Base-by-base conservation (phyloP, 2,113 vertebrate genomes). In the Xiphias gladius region DNA sequence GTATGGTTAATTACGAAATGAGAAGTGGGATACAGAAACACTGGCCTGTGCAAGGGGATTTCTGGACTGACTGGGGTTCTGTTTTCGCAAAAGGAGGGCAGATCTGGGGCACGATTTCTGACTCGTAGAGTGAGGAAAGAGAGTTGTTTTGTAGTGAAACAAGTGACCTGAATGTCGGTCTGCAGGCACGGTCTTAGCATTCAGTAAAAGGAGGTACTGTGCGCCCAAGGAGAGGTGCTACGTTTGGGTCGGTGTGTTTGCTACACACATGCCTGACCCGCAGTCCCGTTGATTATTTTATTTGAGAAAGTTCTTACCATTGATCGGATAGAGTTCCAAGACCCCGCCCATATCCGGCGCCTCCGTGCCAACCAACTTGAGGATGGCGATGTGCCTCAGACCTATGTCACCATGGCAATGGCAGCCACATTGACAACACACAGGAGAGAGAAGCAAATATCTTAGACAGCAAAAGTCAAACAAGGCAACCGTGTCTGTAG, bases 301-400 rank as follows among this genome's bases (percentile, higher is more conserved):
- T 35, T n/a, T 19, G 8, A 80, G 20, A 71, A 52, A 22, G 32
- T 39, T 64, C 96, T 97, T 94, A 99, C 98, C 98, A 6, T 99
- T 99, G 89, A 99, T 99, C 1, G 98, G 97, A 80, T 97, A 99
- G 7, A 99, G 90, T 83, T 99, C 98, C 93, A 99, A 86, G 79
- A 98, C 96, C 59, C 98, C 98, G 19, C 97, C 96, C 89, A 95
- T 95, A 37, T 97, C 95, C 35, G 93, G 88, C 22, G 93, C 82
- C 57, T 97, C 97, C 0, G 96, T 89, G 1, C 98, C 98, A 61
- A 97, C 92, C 91, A 99, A 83, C 91, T 98, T 99, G 87, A 99
- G 95, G 76, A 99, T 85, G 37, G 97, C 97, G 76, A 99, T 96
- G 84, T 99, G 98, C 46, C 98, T 96, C 84, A 99, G 94, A 93